Evolutionary conservation across 2,113 vertebrate species (phyloP).

Genomic region (Tricholaema leucomelas): DNA sequence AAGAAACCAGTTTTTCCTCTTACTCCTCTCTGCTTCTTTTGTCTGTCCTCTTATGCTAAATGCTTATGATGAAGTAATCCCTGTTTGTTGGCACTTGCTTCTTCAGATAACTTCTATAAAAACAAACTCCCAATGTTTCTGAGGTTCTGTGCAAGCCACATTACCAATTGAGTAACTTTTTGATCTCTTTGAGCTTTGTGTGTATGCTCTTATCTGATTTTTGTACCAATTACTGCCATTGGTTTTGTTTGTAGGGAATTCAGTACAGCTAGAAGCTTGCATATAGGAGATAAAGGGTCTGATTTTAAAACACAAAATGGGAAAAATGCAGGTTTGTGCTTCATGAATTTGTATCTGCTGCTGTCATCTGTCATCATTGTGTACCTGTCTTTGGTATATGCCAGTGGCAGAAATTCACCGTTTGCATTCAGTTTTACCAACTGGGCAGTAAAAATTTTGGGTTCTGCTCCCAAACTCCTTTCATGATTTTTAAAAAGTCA

Average conservation of each 20-base stretch:
- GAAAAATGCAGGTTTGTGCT: neutral
- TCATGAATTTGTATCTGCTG: neutral
- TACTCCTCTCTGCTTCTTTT: neutral
- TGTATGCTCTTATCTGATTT: neutral
- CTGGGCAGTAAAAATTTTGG: neutral
- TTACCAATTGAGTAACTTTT: neutral
- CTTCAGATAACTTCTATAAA: constrained; percentile 44
- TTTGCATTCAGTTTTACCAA: constrained; percentile 6
- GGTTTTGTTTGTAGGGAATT: neutral
- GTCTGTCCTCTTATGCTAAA: neutral
- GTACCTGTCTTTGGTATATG: neutral
- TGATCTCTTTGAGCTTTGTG: neutral
- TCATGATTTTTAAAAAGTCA: neutral
- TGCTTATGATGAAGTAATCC: constrained; percentile 55
- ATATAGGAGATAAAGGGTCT: neutral
- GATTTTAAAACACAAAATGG: neutral
- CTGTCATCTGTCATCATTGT: neutral
- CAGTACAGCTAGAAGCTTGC: neutral
- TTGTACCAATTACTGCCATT: neutral
- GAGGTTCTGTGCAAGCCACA: neutral
- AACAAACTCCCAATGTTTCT: constrained; percentile 23
- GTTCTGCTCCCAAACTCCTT: neutral
- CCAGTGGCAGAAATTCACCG: neutral
- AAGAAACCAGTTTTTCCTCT: constrained; percentile 74
- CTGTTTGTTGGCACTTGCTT: constrained; percentile 39